Evolutionary conservation across 2,888 invertebrate genomes (phyloP), one percentile per base, ranked within the genome.

Genomic region (Patella depressa): DNA sequence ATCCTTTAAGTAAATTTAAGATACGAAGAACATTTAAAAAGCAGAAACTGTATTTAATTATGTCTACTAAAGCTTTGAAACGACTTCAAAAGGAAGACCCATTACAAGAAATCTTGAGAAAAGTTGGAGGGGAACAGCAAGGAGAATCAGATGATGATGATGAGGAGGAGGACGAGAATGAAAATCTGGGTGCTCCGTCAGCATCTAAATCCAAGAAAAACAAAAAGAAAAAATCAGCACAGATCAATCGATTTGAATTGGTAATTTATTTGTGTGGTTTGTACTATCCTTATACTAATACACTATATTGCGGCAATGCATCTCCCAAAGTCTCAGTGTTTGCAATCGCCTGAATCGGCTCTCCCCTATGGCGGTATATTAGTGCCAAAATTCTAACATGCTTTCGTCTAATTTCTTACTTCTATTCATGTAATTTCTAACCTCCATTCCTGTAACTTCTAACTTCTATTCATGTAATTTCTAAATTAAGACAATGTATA

Each of bases 31-130:
- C 45, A 45, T 45, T 45, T 45, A 45, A 45, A 45, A 45, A 45
- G 45, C 45, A 1, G 45, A 9, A 9, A 73, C 19, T 29, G 53
- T 5, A n/a, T 4, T 15, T 11, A 34, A 72, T 65, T n/a, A 89
- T 89, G 89, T 89, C 89, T 11, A 88, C 82, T 57, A 84, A 89
- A 79, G 88, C 88, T 17, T 78, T 89, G 71, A 81, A 86, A 76
- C 86, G 84, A 78, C 81, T 89, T 12, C 88, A 86, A 55, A 84
- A 85, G 15, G 74, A 81, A 70, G 82, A 82, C 65, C 72, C 81
- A 45, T 82, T 84, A 71, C 72, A 77, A 11, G 78, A 78, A n/a
- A 65, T 79, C 2, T 57, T 77, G 29, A 73, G 78, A 11, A 78
- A 73, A 45, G 78, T 82, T 54, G 76, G 71, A 15, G 78, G 70